Conservation (phyloP, 2,113 vertebrate genomes). For the Austrofundulus limnaeus region DNA sequence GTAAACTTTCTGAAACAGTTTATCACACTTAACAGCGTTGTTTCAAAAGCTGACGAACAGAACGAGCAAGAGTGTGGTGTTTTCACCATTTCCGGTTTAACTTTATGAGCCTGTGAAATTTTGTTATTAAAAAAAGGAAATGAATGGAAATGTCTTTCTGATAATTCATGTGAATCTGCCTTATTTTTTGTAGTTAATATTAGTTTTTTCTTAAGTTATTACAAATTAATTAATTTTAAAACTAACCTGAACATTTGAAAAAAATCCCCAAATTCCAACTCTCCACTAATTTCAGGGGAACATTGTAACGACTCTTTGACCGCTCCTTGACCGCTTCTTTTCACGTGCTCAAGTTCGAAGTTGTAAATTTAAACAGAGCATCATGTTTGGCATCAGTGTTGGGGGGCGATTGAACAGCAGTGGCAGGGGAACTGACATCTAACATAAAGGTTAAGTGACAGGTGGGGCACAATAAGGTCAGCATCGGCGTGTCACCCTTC, state of each 20-base stretch:
- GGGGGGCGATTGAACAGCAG: slow-evolving; percentile 60
- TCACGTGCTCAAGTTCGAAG: slow-evolving; percentile 55
- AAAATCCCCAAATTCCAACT: not conserved
- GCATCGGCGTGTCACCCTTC: slow-evolving; percentile 71
- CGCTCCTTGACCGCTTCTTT: slow-evolving; percentile 31
- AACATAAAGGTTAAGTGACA: slow-evolving; percentile 82
- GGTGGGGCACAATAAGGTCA: slow-evolving; percentile 79
- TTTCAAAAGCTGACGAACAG: slow-evolving; percentile 55
- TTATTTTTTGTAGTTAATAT: too few relatives aligned
- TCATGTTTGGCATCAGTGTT: slow-evolving; percentile 58
- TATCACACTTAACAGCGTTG: slow-evolving; percentile 55
- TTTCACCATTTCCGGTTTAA: slow-evolving; percentile 40
- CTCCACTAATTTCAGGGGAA: not conserved
- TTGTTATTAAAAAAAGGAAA: not conserved
- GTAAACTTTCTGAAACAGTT: slow-evolving; percentile 74
- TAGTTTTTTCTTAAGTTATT: too few relatives aligned
- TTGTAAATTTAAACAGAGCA: slow-evolving; percentile 64
- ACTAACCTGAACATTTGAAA: slow-evolving; percentile 1
- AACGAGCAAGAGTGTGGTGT: slow-evolving; percentile 60
- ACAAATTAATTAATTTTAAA: not conserved
- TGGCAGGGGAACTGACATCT: slow-evolving; percentile 74
- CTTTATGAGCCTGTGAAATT: slow-evolving; percentile 15
- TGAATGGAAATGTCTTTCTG: too few relatives aligned
- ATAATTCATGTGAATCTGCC: too few relatives aligned
- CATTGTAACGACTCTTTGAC: slow-evolving; percentile 14